Evolutionary conservation across 1,140 invertebrate genomes (phyloP), one percentile per base, ranked within the genome.

Genomic region (Bombus sibiricus): DNA sequence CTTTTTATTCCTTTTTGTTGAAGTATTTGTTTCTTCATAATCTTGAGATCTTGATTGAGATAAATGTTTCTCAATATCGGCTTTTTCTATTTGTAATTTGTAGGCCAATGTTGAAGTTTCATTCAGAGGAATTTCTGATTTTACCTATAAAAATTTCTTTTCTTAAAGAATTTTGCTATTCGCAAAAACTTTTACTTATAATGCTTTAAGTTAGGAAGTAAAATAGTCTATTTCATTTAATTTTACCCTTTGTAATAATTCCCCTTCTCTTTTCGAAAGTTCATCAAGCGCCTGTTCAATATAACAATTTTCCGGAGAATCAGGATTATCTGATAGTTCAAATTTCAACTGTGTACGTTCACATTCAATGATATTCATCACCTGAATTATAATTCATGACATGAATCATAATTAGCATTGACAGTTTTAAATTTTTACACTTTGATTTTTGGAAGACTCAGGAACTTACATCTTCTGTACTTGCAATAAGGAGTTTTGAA

Each of bases 301-400:
- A 92, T 98, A 99, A 91, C 97, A 97, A 57, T 97, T 96, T 95
- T 99, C 98, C 4, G 98, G 97, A 86, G 96, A 97, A 88, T 98
- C 96, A 83, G 97, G 96, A 92, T 97, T 96, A 85, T 97, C 96
- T 34, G 95, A 95, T 78, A 97, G 93, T 92, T 97, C 97, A 25
- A 94, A 83, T 86, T 96, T 91, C 62, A 99, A 95, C 92, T 98
- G 97, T 9, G 87, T 91, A 66, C 96, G 96, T 94, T 99, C 98
- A 76, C 96, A 95, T 74, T 97, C 95, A 81, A 99, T 96, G 59
- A 99, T 97, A 34, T 95, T 85, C 66, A 96, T 92, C 32, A 97
- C 95, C 93, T 96, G 73, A 77, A 66, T 2, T 73, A 86, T 64
- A 69, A 69, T 32, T 53, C 25, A 53, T 9, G 18, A 77, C 1